These are phyloP conservation scores for Chrysolina oricalcia DNA, from an alignment of 2,888 invertebrate species.

Conservation along the genomic window DNA sequence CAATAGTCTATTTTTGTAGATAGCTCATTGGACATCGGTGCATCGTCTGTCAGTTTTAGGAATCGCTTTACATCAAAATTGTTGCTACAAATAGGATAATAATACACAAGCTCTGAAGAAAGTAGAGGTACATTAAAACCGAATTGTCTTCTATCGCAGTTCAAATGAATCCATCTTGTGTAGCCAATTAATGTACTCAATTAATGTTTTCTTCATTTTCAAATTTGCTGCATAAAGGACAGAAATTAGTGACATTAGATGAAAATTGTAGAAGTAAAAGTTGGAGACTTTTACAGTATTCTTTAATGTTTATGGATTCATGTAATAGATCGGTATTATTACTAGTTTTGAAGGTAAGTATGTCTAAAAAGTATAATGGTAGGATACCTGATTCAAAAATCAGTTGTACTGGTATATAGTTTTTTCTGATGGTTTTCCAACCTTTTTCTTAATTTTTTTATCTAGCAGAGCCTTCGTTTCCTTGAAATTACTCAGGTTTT, in stretches of 20 bases:
- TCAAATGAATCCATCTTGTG: conserved; percentile 2
- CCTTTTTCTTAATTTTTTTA: neutral
- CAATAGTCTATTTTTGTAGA: neutral
- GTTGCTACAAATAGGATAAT: neutral
- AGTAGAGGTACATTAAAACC: neutral
- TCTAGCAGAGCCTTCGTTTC: neutral
- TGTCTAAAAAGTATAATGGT: neutral
- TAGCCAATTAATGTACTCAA: neutral
- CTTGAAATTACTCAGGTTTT: neutral
- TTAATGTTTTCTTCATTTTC: too few relatives aligned
- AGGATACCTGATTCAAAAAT: neutral
- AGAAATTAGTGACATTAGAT: too few relatives aligned
- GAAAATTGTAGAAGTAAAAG: neutral
- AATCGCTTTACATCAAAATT: neutral
- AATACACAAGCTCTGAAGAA: too few relatives aligned
- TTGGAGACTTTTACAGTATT: neutral
- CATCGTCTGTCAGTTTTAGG: too few relatives aligned
- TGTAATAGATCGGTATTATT: neutral
- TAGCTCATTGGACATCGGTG: neutral
- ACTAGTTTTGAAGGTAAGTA: too few relatives aligned
- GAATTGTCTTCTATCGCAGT: neutral
- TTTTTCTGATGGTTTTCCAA: conserved; percentile 2
- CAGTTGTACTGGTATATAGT: neutral
- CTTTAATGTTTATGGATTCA: neutral
- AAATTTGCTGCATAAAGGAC: too few relatives aligned